Percentiles rank a stretch among this genome's conserved stretches.
Conservation (phyloP, 1,140 invertebrate species). For the Lepidurus apus region DNA sequence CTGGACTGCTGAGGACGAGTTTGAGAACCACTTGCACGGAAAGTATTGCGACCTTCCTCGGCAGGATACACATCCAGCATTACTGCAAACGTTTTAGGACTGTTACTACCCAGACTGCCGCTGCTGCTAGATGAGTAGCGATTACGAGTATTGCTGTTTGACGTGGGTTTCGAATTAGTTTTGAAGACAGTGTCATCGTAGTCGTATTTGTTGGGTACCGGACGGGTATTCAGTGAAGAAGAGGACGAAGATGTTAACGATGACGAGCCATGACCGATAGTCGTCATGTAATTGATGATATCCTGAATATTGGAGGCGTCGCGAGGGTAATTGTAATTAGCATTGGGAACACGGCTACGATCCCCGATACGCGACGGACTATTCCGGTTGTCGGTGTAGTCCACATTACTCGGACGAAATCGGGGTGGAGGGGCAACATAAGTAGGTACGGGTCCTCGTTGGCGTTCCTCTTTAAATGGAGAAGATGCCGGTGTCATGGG, state of each 20-base stretch:
- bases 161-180: neutral
- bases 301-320: constrained; percentile 32
- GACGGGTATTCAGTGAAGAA: neutral
- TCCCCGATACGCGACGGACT: neutral
- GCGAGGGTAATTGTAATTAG: constrained; percentile 2
- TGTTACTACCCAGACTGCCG: neutral
- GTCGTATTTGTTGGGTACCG: neutral
- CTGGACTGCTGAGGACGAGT: neutral
- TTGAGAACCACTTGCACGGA: constrained; percentile 13
- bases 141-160: neutral
- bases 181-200: neutral
- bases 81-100: constrained; percentile 23
- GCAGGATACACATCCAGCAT: constrained; percentile 31
- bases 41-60: neutral
- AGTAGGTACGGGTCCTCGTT: constrained; percentile 1
- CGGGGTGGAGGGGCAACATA: neutral
- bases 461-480: neutral
- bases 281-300: constrained; percentile 33
- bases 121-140: constrained; percentile 2
- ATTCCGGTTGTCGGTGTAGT: neutral
- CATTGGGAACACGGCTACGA: neutral
- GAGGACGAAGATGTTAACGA: neutral
- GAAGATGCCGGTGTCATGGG: neutral
- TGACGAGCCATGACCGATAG: neutral
- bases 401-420: neutral